These are phyloP conservation scores for Drosophila baimaii DNA, from an alignment of 1,140 invertebrate species.

Conservation along the genomic window DNA sequence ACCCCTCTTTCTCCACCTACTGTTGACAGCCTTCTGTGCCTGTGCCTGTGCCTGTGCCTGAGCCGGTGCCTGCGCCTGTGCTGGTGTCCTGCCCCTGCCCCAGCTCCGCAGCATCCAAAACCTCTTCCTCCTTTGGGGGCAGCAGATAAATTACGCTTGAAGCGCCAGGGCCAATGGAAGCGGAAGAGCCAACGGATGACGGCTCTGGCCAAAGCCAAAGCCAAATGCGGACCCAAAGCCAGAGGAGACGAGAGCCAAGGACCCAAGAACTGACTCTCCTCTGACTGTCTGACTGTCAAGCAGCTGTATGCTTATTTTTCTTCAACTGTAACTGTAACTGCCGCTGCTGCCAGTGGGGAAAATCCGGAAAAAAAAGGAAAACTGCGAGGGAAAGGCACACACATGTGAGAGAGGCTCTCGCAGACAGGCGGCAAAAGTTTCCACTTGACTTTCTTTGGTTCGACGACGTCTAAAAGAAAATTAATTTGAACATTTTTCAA, in stretches of 20 bases:
- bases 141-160: constrained; percentile 77
- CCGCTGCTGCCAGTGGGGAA: constrained; percentile 26
- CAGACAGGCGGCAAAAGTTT: constrained; percentile 53
- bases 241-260: constrained; percentile 33
- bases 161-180: constrained; percentile 60
- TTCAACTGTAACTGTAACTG: constrained; percentile 57
- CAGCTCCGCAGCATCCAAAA: constrained; percentile 1
- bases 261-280: constrained; percentile 21
- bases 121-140: constrained; percentile 17
- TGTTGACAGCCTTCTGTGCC: constrained; percentile 41
- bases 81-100: not conserved
- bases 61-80: no score
- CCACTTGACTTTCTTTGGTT: constrained; percentile 21
- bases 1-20: constrained; percentile 28
- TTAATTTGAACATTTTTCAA: constrained; percentile 32
- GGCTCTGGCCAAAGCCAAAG: constrained; percentile 48
- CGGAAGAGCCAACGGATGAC: constrained; percentile 69
- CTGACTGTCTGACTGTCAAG: constrained; percentile 61
- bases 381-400: not conserved
- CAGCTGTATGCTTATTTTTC: constrained; percentile 73
- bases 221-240: constrained; percentile 26
- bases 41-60: not conserved
- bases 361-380: constrained; percentile 8
- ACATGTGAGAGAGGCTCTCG: constrained; percentile 15
- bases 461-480: not conserved